phyloP scores from a whole-genome alignment of 2,113 vertebrate species.

The Phaetusa simplex region DNA sequence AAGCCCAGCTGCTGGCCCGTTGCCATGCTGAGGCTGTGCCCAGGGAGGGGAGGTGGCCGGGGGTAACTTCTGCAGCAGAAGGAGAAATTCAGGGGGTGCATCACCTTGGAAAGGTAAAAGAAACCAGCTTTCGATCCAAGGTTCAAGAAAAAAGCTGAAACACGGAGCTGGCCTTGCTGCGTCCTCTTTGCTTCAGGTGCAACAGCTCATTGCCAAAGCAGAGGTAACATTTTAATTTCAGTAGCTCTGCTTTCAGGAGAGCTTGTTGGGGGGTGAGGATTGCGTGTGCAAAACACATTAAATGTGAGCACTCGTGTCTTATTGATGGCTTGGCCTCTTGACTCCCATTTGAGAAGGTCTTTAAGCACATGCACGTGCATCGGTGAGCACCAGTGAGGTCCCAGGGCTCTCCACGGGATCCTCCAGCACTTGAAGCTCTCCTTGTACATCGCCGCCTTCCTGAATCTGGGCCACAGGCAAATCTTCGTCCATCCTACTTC shows the following conservation, averaged over 20 bases:
- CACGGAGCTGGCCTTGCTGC: not conserved
- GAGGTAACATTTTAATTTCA: not conserved
- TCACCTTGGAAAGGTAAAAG: not conserved
- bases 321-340: not conserved
- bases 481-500: not conserved
- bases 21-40: not conserved
- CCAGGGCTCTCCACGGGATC: not conserved
- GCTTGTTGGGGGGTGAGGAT: not conserved
- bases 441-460: not conserved
- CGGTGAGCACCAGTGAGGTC: not conserved
- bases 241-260: not conserved
- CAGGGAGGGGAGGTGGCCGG: not conserved
- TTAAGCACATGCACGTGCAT: not conserved
- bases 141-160: not conserved
- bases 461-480: not conserved
- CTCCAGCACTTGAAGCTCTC: not conserved
- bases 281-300: not conserved
- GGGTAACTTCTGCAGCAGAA: not conserved
- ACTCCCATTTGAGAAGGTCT: not conserved
- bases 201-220: not conserved
- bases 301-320: not conserved
- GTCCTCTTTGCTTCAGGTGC: not conserved
- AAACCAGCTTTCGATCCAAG: not conserved
- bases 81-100: not conserved
- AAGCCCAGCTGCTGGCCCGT: not conserved